Percentiles rank a stretch among this genome's conserved stretches.
These are phyloP conservation scores for Melanotaenia boesemani DNA, from an alignment of 2,797 vertebrate species.

Conservation along the genomic window DNA sequence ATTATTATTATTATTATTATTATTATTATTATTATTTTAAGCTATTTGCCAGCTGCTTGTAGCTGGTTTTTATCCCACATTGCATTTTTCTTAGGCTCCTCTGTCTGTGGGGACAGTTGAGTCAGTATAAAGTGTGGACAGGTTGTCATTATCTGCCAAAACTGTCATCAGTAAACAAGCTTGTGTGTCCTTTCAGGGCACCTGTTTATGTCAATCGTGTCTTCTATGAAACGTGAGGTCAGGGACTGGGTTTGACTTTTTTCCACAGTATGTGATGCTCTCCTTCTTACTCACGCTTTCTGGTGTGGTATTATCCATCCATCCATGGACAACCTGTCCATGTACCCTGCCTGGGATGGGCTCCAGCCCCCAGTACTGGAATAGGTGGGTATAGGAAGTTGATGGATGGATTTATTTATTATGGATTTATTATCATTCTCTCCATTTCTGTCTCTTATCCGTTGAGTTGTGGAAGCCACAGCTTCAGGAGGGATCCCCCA, in stretches of 20 bases:
- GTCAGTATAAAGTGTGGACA: slow-evolving; percentile 36
- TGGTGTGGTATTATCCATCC: background rate
- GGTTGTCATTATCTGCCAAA: slow-evolving; percentile 53
- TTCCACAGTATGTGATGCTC: slow-evolving; percentile 1
- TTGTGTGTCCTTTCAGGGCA: slow-evolving; percentile 19
- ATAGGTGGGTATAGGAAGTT: too few species aligned
- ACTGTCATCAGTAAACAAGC: slow-evolving; percentile 37
- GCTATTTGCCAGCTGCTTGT: background rate
- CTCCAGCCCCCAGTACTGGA: too few species aligned
- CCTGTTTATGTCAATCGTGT: slow-evolving; percentile 17
- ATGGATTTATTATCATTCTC: too few species aligned
- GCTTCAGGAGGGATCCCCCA: too few species aligned
- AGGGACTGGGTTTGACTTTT: background rate
- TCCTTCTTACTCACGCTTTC: background rate
- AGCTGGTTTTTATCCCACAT: background rate
- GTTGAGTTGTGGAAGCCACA: too few species aligned
- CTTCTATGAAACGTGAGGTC: slow-evolving; percentile 34
- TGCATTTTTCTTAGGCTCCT: slow-evolving; percentile 10
- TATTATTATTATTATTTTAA: too few species aligned
- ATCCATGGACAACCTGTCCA: too few species aligned
- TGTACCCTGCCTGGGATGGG: too few species aligned
- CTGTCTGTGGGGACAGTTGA: slow-evolving; percentile 31
- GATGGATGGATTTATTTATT: too few species aligned
- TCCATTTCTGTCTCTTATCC: too few species aligned
- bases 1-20: too few species aligned